Percentiles rank a stretch among this genome's conserved stretches.
Conservation (phyloP, 2,888 invertebrate species). For the Halictus quadricinctus region DNA sequence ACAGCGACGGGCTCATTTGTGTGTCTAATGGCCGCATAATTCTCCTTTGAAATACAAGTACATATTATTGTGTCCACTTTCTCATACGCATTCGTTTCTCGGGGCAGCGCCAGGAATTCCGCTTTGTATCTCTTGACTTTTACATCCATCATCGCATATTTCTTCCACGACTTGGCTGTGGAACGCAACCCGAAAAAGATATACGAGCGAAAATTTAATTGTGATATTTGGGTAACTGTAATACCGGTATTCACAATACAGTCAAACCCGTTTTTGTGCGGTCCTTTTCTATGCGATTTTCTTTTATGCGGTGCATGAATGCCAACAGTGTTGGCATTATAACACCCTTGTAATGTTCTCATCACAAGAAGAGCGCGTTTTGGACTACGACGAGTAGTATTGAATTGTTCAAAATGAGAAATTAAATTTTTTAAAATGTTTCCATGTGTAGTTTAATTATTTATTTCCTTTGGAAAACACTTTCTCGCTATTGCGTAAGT, state of each 20-base stretch:
- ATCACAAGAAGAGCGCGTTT: too few relatives aligned
- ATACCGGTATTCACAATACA: background rate
- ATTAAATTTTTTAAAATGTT: too few relatives aligned
- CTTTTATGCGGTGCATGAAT: too few relatives aligned
- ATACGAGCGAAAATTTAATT: slow-evolving; percentile 44
- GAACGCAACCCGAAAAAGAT: slow-evolving; percentile 14
- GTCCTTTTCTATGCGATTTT: too few relatives aligned
- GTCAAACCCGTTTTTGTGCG: too few relatives aligned
- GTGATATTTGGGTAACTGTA: slow-evolving; percentile 27
- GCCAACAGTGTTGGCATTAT: too few relatives aligned
- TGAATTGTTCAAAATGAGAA: too few relatives aligned
- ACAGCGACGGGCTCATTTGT: slow-evolving; percentile 21
- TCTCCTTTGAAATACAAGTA: slow-evolving; percentile 46
- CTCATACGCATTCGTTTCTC: slow-evolving; percentile 41
- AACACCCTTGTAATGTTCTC: too few relatives aligned
- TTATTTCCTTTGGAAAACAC: too few relatives aligned
- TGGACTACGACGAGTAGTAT: too few relatives aligned
- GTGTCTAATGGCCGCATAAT: slow-evolving; percentile 36
- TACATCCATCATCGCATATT: slow-evolving; percentile 49
- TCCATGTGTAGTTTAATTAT: too few relatives aligned
- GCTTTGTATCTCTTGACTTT: slow-evolving; percentile 56
- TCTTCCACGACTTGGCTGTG: slow-evolving; percentile 37
- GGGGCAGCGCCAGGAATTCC: slow-evolving; percentile 39
- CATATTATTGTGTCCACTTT: slow-evolving; percentile 50
- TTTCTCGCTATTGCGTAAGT: too few relatives aligned